A percentile compares a stretch with the other conserved stretches of the same genome.
phyloP scores from a whole-genome alignment of 2,113 vertebrate species.

The Xenus cinereus region DNA sequence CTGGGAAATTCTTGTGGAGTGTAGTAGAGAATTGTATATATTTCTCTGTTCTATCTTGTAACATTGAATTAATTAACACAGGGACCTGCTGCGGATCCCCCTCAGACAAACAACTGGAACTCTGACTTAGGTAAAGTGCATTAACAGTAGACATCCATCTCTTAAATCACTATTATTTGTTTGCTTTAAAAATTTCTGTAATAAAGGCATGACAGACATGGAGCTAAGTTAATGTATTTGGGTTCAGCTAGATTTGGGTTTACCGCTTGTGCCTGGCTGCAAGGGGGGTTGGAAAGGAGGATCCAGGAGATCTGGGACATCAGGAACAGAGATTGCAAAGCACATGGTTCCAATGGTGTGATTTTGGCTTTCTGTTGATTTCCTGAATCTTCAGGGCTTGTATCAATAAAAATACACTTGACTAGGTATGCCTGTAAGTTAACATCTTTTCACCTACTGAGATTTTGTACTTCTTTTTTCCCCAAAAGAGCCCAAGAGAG shows the following conservation, averaged over 20 bases:
- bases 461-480: not conserved
- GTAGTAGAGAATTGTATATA: not conserved
- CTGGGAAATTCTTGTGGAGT: not conserved
- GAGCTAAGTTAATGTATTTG: not conserved
- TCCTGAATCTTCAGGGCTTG: not conserved
- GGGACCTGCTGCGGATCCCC: not conserved
- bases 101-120: not conserved
- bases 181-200: not conserved
- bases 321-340: not conserved
- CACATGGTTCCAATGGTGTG: not conserved
- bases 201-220: not conserved
- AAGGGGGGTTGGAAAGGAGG: not conserved
- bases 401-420: not conserved
- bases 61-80: not conserved
- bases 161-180: not conserved
- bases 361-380: not conserved
- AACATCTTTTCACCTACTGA: not conserved
- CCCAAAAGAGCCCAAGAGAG: not conserved
- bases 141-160: not conserved
- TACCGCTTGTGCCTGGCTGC: not conserved
- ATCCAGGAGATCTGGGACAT: fast-evolving
- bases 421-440: not conserved
- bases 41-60: not conserved
- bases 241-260: not conserved
- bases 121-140: not conserved